Base-by-base conservation (phyloP, 2,888 invertebrate species). In the Apamea monoglypha region DNA sequence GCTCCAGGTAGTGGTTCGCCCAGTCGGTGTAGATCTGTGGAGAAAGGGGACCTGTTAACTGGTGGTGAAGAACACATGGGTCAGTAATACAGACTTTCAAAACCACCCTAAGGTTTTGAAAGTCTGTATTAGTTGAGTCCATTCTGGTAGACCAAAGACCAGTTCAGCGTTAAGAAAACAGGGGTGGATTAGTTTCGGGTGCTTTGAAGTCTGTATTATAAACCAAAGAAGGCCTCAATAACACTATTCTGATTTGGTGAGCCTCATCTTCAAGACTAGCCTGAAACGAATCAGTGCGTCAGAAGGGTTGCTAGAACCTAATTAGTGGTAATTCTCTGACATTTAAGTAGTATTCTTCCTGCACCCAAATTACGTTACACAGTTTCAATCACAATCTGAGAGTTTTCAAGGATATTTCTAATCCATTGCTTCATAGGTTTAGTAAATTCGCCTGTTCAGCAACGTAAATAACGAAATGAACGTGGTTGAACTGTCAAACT, bases 1-100 rank as follows among this genome's bases (percentile, higher is more conserved):
- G 98, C 95, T 99, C 99, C 97, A 99, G 96, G 95, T 99, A 99
- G 94, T 99, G 99, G 96, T 99, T 99, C 72, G 99, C 99, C 99
- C 99, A 99, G 97, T 99, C 99, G 78, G 99, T 99, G 96, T 99
- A 99, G 93, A 99, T 99, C 99, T 99, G 97, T 8, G 97, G 96
- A 87, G 89, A 91, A 91, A 78, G 21, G 12, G 6, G 0, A 25
- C 25, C 6, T 36, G 14, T 76, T 75, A 79, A 14, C 25, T 63
- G n/a, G 5, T 53, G 56, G 1, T 70, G 3, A 16, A 36, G 5
- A 75, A 6, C 16, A 53, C 2, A 50, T 16, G 16, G 14, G 36
- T 40, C 56, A 25, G 1, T n/a, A n/a, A n/a, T n/a, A n/a, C n/a
- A n/a, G n/a, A n/a, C n/a, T n/a, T n/a, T n/a, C n/a, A n/a, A n/a